Conservation (phyloP, 2,888 invertebrate genomes). For the Macrophya annulata region DNA sequence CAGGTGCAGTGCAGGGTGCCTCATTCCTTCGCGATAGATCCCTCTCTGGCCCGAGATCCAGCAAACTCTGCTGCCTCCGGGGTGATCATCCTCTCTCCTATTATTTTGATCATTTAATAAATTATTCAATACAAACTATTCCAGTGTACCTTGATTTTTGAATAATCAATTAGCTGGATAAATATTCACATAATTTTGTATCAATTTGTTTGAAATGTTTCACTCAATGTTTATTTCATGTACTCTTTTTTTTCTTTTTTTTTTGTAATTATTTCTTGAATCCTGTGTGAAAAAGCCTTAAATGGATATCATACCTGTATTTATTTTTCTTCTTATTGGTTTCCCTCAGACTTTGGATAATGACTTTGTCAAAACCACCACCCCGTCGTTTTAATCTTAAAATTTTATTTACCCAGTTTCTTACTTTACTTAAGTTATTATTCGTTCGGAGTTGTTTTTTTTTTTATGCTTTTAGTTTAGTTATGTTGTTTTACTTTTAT, state of each 20-base stretch:
- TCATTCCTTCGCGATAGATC: constrained; percentile 75
- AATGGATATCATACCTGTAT: constrained; percentile 11
- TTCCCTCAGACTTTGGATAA: constrained; percentile 42
- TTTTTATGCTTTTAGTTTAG: constrained; percentile 33
- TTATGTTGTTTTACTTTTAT: constrained; percentile 59
- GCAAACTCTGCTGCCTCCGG: constrained; percentile 73
- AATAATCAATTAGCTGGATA: background rate
- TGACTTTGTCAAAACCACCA: constrained; percentile 64
- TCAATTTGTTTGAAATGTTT: background rate
- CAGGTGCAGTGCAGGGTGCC: constrained; percentile 77
- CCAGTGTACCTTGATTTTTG: no score
- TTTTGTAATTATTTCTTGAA: no score
- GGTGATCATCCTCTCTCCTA: constrained; percentile 78
- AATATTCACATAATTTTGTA: background rate
- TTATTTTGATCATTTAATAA: background rate
- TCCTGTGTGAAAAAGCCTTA: background rate
- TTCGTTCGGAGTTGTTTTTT: constrained; percentile 59
- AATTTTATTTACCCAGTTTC: constrained; percentile 56
- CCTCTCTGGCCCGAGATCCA: constrained; percentile 75
- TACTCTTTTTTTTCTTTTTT: no score
- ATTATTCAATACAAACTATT: background rate
- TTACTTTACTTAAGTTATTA: constrained; percentile 54
- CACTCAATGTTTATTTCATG: background rate
- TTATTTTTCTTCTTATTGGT: constrained; percentile 32
- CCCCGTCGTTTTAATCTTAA: constrained; percentile 62